A percentile compares a stretch with the other conserved stretches of the same genome.
These are phyloP conservation scores for Spea hammondii DNA, from an alignment of 2,797 vertebrate genomes.

Conservation along the genomic window DNA sequence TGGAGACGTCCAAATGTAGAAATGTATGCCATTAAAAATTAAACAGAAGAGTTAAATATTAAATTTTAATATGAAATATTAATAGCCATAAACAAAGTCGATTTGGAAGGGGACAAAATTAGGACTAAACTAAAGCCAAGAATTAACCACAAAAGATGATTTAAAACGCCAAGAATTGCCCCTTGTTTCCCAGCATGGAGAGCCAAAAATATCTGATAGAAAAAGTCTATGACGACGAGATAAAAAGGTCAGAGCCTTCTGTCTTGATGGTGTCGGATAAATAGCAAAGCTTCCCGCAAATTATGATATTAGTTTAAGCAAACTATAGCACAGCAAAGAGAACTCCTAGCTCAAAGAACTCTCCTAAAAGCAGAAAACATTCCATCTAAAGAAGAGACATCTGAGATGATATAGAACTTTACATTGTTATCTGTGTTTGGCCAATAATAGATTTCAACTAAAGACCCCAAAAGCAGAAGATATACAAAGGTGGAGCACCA, in stretches of 20 bases:
- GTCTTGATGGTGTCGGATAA: constrained; percentile 40
- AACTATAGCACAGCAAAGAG: constrained; percentile 2
- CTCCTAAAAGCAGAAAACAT: too few species aligned
- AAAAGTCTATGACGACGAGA: constrained; percentile 6
- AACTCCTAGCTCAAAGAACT: neutral
- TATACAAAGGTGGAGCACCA: too few species aligned
- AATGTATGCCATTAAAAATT: constrained; percentile 66
- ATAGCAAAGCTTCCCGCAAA: constrained; percentile 42
- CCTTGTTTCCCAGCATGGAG: constrained; percentile 56
- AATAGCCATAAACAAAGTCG: constrained; percentile 60
- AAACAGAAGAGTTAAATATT: constrained; percentile 65
- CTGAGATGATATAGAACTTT: too few species aligned
- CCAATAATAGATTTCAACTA: too few species aligned
- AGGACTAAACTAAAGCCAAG: constrained; percentile 54
- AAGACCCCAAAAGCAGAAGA: too few species aligned
- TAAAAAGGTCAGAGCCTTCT: constrained; percentile 35
- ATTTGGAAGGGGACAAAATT: constrained; percentile 58
- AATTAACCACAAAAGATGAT: constrained; percentile 47
- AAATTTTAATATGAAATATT: constrained; percentile 59
- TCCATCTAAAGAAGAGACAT: too few species aligned
- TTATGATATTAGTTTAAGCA: constrained; percentile 32
- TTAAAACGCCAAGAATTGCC: constrained; percentile 51
- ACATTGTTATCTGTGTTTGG: too few species aligned
- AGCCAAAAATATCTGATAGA: constrained; percentile 38
- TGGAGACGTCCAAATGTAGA: constrained; percentile 63